Conservation (phyloP, 2,797 vertebrate genomes). For the Arctocebus calabarensis region DNA sequence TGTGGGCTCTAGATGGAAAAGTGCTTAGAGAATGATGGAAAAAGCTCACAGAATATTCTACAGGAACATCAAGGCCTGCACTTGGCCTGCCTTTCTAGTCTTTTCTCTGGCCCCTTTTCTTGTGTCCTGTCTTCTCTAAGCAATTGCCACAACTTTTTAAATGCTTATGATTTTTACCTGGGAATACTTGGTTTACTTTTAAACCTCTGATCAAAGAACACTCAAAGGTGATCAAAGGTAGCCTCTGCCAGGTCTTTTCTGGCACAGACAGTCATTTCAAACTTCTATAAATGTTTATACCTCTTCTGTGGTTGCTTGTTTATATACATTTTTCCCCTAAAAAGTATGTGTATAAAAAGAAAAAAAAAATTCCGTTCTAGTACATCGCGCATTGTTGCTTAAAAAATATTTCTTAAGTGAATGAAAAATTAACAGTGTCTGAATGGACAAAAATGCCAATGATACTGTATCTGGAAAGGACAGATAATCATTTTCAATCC, state of each 20-base stretch:
- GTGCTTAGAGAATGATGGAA: background rate
- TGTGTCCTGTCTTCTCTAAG: background rate
- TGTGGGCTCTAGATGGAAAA: background rate
- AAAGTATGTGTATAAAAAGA: background rate
- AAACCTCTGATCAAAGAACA: background rate
- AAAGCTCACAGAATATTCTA: background rate
- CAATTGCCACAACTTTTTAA: background rate
- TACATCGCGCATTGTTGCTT: background rate
- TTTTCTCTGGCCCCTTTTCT: background rate
- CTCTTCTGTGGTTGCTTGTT: background rate
- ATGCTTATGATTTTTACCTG: background rate
- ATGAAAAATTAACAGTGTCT: background rate
- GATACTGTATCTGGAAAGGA: background rate
- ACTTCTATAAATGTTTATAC: background rate
- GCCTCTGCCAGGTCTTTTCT: background rate
- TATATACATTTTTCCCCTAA: background rate
- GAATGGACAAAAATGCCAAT: background rate
- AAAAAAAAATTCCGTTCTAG: background rate
- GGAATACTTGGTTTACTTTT: background rate
- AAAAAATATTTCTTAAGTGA: slow-evolving; percentile 13
- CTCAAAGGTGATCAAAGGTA: background rate
- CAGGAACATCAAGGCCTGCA: background rate
- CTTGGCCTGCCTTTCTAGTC: background rate
- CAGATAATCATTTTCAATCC: background rate
- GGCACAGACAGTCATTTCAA: background rate